A percentile compares a stretch with the other conserved stretches of the same genome.
Conservation (phyloP, 2,797 vertebrate genomes). For the Lateolabrax maculatus region DNA sequence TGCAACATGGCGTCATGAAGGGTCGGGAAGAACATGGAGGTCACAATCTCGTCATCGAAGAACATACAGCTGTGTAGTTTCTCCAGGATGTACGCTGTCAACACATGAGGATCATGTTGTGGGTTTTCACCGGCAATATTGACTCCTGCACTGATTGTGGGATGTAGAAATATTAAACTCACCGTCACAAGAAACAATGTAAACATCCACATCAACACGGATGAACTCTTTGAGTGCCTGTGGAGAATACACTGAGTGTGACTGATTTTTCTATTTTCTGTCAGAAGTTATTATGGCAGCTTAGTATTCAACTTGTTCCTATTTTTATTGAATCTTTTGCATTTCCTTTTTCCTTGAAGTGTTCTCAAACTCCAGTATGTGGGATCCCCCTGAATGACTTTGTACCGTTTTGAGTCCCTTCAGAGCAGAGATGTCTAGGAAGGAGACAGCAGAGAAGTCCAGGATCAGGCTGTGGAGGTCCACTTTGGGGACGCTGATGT, state of each 20-base stretch:
- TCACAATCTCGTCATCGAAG: constrained; percentile 91
- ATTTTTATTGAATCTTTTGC: background rate
- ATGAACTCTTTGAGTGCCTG: constrained; percentile 92
- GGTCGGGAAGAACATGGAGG: constrained; percentile 91
- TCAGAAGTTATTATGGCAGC: background rate
- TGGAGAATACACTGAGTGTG: constrained; percentile 43
- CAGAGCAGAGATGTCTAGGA: constrained; percentile 90
- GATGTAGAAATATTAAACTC: constrained; percentile 68
- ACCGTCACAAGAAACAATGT: constrained; percentile 91
- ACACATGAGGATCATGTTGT: background rate
- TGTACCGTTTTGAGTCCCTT: constrained; percentile 89
- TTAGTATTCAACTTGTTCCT: background rate
- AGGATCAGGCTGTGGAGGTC: constrained; percentile 90
- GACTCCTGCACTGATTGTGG: background rate
- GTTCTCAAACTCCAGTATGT: background rate
- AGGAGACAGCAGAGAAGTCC: constrained; percentile 93
- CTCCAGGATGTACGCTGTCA: constrained; percentile 88
- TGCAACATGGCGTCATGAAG: constrained; percentile 91
- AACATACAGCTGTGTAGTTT: constrained; percentile 89
- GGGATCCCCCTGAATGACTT: background rate
- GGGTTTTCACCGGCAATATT: background rate
- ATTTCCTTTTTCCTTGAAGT: background rate
- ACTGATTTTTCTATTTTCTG: background rate
- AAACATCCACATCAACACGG: constrained; percentile 89
- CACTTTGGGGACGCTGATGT: constrained; percentile 85